Evolutionary conservation across 2,888 invertebrate species (phyloP), one percentile per base, ranked within the genome.

Genomic region (Invenusta paracnida): DNA sequence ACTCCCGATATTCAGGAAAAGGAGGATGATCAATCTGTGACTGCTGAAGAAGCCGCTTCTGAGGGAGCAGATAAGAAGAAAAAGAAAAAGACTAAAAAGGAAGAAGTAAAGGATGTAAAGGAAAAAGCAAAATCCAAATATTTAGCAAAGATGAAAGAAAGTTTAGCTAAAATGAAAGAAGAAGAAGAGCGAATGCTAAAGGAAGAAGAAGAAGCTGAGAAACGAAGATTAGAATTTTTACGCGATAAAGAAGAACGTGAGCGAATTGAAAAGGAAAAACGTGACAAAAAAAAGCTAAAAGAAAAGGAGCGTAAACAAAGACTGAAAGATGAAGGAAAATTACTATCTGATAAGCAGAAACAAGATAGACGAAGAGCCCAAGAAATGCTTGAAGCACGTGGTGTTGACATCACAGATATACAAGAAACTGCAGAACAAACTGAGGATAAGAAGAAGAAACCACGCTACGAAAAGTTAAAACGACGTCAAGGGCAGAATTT

Each of bases 301-400:
- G 96, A 97, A 92, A 96, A 96, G 90, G 97, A 97, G 90, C 93
- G 95, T 83, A 96, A 96, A 91, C 96, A 96, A 89, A 93, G 96
- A 90, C 93, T 96, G 88, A 98, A 98, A 91, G 96, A 95, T n/a
- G 98, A 98, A 92, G 98, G 98, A 0, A 98, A 96, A 92, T 93
- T 96, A 31, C 92, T 98, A 86, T 97, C 97, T 0, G 94, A 95
- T 0, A 97, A 97, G 91, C 97, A 99, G 91, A 97, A 96, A 91
- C 95, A 87, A 29, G 89, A 89, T 85, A 87, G 88, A 83, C 88
- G 88, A 86, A 87, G 85, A 86, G 67, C 86, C 67, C 87, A 88
- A 85, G 88, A 88, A 86, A 87, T 87, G 83, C 11, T 87, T 2
- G 48, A 85, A 17, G 25, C 29, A 23, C 27, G 83, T n/a, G 29